phyloP scores from a whole-genome alignment of 2,888 invertebrate species.

The Aleiodes alternator region DNA sequence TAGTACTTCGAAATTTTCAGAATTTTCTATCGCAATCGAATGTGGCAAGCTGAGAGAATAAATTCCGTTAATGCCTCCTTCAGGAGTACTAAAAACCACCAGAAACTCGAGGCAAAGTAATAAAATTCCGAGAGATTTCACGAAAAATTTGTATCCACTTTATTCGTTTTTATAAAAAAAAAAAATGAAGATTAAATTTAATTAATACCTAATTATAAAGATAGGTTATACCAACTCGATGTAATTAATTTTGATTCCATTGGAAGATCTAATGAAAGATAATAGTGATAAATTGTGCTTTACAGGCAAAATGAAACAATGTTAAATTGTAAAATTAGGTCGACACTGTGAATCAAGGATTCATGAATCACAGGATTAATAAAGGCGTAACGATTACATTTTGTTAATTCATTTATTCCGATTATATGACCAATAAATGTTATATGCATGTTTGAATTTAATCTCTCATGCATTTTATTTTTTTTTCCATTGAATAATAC shows the following conservation, averaged over 20 bases:
- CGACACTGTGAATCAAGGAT: slow-evolving; percentile 11
- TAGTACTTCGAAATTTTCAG: slow-evolving; percentile 2
- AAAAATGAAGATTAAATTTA: no score
- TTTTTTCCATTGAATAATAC: slow-evolving; percentile 6
- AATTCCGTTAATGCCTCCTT: slow-evolving; percentile 26
- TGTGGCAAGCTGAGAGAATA: slow-evolving; percentile 3
- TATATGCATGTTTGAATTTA: not conserved
- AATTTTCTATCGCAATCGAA: not conserved
- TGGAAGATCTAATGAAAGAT: no score
- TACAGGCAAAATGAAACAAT: not conserved
- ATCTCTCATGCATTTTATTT: slow-evolving; percentile 21
- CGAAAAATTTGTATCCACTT: no score
- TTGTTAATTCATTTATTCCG: slow-evolving; percentile 42
- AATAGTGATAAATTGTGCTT: not conserved
- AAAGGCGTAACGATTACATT: slow-evolving; percentile 39
- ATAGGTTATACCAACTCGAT: no score
- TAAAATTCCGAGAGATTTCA: slow-evolving; percentile 1
- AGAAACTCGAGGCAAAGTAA: not conserved
- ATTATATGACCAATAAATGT: slow-evolving; percentile 35
- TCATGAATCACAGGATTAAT: slow-evolving; percentile 39
- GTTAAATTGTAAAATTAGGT: not conserved
- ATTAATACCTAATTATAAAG: no score
- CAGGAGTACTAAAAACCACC: slow-evolving; percentile 8
- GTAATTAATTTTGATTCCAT: no score
- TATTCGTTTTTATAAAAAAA: no score